Conservation (phyloP, 2,888 invertebrate species). For the Odontomyia ornata region DNA sequence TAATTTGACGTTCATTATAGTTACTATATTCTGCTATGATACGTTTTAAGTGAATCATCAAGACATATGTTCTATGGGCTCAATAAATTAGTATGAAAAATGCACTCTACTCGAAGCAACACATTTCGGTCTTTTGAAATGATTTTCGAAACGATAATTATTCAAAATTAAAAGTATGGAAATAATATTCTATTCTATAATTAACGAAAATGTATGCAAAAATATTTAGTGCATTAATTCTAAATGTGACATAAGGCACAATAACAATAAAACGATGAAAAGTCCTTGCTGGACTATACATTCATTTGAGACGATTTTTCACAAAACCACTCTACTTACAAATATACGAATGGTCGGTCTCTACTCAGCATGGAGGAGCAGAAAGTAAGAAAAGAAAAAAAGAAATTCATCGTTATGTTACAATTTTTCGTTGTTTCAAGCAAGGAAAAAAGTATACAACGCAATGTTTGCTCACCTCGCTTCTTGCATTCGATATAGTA, state of each 20-base stretch:
- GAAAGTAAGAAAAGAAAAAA: conserved; percentile 51
- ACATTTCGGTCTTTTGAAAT: no score
- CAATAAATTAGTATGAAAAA: no score
- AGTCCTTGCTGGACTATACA: neutral
- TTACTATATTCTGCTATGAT: no score
- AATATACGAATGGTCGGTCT: conserved; percentile 62
- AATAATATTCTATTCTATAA: neutral
- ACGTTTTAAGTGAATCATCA: no score
- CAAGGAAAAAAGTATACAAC: neutral
- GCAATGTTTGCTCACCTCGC: conserved; percentile 69
- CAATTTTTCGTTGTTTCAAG: neutral
- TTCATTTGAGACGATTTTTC: neutral
- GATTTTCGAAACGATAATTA: no score
- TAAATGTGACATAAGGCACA: neutral
- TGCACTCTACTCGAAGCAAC: no score
- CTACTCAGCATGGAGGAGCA: conserved; percentile 56
- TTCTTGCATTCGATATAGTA: conserved; percentile 89
- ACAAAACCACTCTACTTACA: conserved; percentile 59
- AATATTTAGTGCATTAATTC: neutral
- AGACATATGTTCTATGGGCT: no score
- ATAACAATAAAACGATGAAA: conserved; percentile 1
- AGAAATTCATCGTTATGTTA: conserved; percentile 51
- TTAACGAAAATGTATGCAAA: neutral
- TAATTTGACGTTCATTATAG: no score
- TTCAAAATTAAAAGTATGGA: no score